Evolutionary conservation across 2,888 invertebrate species (phyloP).

Genomic region (Gonocerus acuteangulatus): DNA sequence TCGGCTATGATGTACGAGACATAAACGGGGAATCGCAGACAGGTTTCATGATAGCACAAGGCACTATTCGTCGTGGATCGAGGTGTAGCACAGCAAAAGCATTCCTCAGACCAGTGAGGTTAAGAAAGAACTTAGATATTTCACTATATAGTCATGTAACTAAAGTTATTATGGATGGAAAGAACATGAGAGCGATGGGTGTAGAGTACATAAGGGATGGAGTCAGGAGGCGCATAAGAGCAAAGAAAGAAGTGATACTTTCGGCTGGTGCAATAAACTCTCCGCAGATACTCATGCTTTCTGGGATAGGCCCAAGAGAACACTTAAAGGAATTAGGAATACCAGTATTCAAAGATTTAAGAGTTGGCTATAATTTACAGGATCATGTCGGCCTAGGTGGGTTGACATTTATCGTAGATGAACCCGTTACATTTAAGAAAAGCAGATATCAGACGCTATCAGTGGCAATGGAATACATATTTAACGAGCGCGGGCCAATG

Average conservation of each 20-base stretch:
- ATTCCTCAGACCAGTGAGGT: constrained; percentile 71
- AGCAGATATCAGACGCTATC: constrained; percentile 67
- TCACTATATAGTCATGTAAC: constrained; percentile 68
- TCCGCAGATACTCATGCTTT: constrained; percentile 84
- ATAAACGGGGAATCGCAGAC: constrained; percentile 76
- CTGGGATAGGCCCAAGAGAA: constrained; percentile 75
- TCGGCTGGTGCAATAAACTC: constrained; percentile 82
- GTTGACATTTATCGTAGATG: constrained; percentile 71
- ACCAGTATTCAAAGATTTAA: constrained; percentile 63
- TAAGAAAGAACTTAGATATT: constrained; percentile 69
- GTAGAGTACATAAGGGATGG: constrained; percentile 65
- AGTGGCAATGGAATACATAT: constrained; percentile 71
- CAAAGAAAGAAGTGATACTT: constrained; percentile 71
- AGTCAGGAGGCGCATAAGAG: constrained; percentile 56
- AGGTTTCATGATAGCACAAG: constrained; percentile 80
- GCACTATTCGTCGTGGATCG: constrained; percentile 72
- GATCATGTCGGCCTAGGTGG: constrained; percentile 84
- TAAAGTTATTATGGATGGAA: constrained; percentile 46
- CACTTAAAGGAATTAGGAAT: constrained; percentile 65
- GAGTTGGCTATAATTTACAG: constrained; percentile 69
- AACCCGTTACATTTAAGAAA: constrained; percentile 69
- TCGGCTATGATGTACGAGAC: constrained; percentile 73
- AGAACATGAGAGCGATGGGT: constrained; percentile 60
- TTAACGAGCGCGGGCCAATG: constrained; percentile 74
- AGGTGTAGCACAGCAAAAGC: constrained; percentile 84